Percentiles rank a stretch among this genome's conserved stretches.
Conservation (phyloP, 2,113 vertebrate species). For the Callaeas wilsoni region DNA sequence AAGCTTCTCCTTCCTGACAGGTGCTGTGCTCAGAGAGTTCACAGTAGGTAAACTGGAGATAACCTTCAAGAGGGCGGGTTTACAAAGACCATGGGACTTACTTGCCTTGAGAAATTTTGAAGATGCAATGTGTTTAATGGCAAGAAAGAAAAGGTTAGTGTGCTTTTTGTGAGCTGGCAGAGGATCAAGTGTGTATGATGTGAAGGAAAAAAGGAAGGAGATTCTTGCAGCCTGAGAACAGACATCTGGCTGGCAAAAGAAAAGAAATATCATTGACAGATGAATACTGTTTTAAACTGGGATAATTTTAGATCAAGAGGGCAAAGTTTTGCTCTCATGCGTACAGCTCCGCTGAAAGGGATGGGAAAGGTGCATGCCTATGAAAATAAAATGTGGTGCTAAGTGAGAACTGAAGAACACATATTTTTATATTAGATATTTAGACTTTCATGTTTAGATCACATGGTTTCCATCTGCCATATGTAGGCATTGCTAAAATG, state of each 20-base stretch:
- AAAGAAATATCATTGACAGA: conserved; percentile 32
- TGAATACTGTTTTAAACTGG: conserved; percentile 18
- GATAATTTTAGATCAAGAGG: conserved; percentile 56
- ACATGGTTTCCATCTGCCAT: conserved; percentile 19
- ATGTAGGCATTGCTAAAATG: conserved; percentile 18
- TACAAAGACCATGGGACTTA: neutral
- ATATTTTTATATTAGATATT: neutral
- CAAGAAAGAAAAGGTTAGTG: conserved; percentile 15
- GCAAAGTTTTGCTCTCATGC: conserved; percentile 30
- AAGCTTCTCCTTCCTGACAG: conserved; percentile 60
- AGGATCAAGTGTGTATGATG: conserved; percentile 43
- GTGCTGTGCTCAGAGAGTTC: conserved; percentile 18
- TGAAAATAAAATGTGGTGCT: neutral
- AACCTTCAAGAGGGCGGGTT: conserved; percentile 5
- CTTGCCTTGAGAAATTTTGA: conserved; percentile 25
- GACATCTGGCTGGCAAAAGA: conserved; percentile 57
- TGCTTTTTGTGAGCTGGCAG: conserved; percentile 23
- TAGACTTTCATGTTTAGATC: conserved; percentile 7
- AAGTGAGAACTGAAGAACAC: conserved; percentile 15
- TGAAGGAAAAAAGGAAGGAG: conserved; percentile 49
- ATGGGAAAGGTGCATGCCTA: conserved; percentile 6
- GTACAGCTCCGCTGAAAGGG: neutral
- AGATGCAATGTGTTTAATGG: neutral
- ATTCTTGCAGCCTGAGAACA: conserved; percentile 43
- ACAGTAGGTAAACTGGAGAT: conserved; percentile 13